Evolutionary conservation across 2,888 invertebrate genomes (phyloP), one percentile per base, ranked within the genome.

Genomic region (Allacma fusca): DNA sequence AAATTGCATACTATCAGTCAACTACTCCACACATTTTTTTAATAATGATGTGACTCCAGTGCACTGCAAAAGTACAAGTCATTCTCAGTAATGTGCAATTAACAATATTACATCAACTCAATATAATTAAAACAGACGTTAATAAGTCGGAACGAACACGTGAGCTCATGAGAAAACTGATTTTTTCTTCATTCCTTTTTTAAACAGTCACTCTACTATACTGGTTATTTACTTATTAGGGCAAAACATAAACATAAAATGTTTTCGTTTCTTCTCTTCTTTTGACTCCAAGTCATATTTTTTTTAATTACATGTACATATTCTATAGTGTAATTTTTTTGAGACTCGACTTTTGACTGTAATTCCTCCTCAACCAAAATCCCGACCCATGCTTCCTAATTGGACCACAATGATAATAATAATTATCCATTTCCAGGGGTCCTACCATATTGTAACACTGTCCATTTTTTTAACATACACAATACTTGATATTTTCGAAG

Each of bases 141-240:
- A 34, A 19, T 16, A 68, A 24, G 50, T 57, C 57, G 28, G 28
- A 71, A 71, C 44, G 70, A 43, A 70, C 70, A 70, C 71, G 28
- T 71, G 69, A 69, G 69, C 69, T 69, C 69, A 69, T 69, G 69
- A 43, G 44, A 69, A 67, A 67, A 67, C 67, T 67, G 69, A 69
- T 34, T 40, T 34, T 28, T 21, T 69, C 13, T 69, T 23, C 34
- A 69, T 68, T 68, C 69, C 24, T n/a, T n/a, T n/a, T 43, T 43
- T 24, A 23, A 29, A 23, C 5, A 19, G n/a, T 23, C 43, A 34
- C 34, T 19, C 43, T 19, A 21, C 19, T 9, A 40, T 43, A 69
- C 1, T 69, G 24, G 9, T 65, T 21, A 21, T 21, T 24, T 21
- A 21, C 24, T 65, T 7, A 24, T 24, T 24, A 23, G 9, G 40